Percentiles rank a stretch among this genome's conserved stretches.
Conservation (phyloP, 2,797 vertebrate species). For the Tenualosa ilisha region DNA sequence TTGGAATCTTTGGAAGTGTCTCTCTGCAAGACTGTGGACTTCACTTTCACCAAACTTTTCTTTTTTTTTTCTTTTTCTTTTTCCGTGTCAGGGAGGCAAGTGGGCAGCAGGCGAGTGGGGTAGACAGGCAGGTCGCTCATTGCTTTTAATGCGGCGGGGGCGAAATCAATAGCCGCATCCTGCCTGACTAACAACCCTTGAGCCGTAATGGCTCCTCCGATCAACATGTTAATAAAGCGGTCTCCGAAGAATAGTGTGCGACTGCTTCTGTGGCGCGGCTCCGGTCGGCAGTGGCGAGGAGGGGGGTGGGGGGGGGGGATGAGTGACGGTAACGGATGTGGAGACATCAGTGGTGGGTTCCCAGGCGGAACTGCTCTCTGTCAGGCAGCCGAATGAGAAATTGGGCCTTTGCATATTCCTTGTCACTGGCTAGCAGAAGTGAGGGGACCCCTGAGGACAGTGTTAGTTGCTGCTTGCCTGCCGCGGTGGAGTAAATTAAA, state of each 20-base stretch:
- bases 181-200: constrained; percentile 62
- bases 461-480: constrained; percentile 83
- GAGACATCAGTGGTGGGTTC: constrained; percentile 77
- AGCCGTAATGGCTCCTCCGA: constrained; percentile 71
- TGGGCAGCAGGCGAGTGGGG: neutral
- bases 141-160: constrained; percentile 56
- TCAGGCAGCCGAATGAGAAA: constrained; percentile 93
- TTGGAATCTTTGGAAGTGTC: constrained; percentile 60
- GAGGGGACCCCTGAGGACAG: constrained; percentile 92
- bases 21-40: constrained; percentile 48
- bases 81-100: neutral
- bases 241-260: constrained; percentile 88
- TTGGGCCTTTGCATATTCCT: constrained; percentile 94
- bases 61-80: neutral
- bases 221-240: constrained; percentile 81
- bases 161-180: constrained; percentile 75
- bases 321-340: constrained; percentile 88
- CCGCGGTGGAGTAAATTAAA: constrained; percentile 95
- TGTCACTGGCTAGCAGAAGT: constrained; percentile 90
- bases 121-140: neutral
- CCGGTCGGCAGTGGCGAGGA: neutral
- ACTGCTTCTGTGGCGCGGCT: constrained; percentile 59
- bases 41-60: constrained; percentile 2
- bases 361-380: constrained; percentile 85
- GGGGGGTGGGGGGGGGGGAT: constrained; percentile 25